These are phyloP conservation scores for Kryptolebias ocellatus DNA, from an alignment of 2,797 vertebrate species.

Conservation along the genomic window DNA sequence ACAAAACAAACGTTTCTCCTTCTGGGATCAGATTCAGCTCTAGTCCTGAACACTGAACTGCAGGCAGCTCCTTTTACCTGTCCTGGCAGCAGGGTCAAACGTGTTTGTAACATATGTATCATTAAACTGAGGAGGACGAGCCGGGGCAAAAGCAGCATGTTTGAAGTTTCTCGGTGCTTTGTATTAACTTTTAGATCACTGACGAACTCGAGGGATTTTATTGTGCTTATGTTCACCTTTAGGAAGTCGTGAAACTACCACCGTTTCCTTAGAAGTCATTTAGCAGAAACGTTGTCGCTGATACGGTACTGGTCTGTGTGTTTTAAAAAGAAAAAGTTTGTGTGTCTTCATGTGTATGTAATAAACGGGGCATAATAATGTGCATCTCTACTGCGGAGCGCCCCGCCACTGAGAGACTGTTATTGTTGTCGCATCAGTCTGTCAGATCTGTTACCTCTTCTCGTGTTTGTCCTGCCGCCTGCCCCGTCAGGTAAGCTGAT, in stretches of 20 bases:
- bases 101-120: conserved; percentile 51
- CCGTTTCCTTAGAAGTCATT: conserved; percentile 45
- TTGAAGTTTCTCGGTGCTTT: conserved; percentile 66
- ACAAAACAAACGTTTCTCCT: conserved; percentile 31
- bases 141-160: conserved; percentile 59
- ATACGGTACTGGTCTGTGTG: conserved; percentile 25
- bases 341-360: conserved; percentile 42
- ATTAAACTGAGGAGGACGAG: conserved; percentile 47
- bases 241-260: conserved; percentile 55
- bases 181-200: conserved; percentile 61
- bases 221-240: conserved; percentile 60
- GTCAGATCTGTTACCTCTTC: conserved; percentile 48
- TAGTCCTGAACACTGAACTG: conserved; percentile 56
- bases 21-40: conserved; percentile 54
- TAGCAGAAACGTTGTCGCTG: conserved; percentile 40
- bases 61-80: conserved; percentile 44
- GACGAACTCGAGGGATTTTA: conserved; percentile 60
- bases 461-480: conserved; percentile 31
- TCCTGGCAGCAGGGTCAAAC: conserved; percentile 60
- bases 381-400: conserved; percentile 72
- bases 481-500: conserved; percentile 42
- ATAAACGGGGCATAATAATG: conserved; percentile 50
- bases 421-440: conserved; percentile 47
- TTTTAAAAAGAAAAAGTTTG: conserved; percentile 9
- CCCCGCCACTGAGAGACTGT: conserved; percentile 55